Base-by-base conservation (phyloP, 2,888 invertebrate species). In the Griposia aprilina region DNA sequence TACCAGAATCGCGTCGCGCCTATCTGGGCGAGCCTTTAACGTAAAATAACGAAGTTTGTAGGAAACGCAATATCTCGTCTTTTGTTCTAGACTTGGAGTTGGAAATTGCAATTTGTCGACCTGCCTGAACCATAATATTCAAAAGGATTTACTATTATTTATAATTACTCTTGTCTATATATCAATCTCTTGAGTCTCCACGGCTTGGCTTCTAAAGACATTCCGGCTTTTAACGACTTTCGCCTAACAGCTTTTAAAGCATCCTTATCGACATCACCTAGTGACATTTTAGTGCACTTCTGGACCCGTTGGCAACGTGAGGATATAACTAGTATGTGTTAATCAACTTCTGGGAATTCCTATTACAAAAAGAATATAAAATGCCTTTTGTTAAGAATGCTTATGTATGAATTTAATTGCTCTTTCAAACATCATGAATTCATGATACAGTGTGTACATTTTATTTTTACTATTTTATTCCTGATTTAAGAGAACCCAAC, bases 201-300 rank as follows among this genome's bases (percentile, higher is more conserved):
- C 63, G 50, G 73, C 69, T 65, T 63, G 60, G 41, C 67, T 72
- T 79, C 69, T 48, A 70, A 80, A 59, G 68, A 67, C 45, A 84
- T 81, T 76, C 74, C 73, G 20, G 20, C 52, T 76, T 81, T 85
- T 84, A 84, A 85, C 74, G 71, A 75, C 72, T 81, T 72, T 66
- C 45, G 59, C 59, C 50, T 74, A 72, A 84, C 74, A 76, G 72
- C 81, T 76, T 83, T 72, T 65, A 67, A 81, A 65, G 59, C 65
- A 65, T 45, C 60, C 74, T 74, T 84, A 84, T 81, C 87, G 63
- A 45, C 45, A 45, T 71, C 60, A 63, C 62, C 63, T 71, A 67
- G 59, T 70, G 68, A 76, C 67, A 72, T 78, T 78, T 74, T 72
- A 73, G 74, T 78, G 26, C 23, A 81, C 72, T 68, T 78, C 80